Conservation (phyloP, 2,797 vertebrate genomes). For the Myotis pilosus region DNA sequence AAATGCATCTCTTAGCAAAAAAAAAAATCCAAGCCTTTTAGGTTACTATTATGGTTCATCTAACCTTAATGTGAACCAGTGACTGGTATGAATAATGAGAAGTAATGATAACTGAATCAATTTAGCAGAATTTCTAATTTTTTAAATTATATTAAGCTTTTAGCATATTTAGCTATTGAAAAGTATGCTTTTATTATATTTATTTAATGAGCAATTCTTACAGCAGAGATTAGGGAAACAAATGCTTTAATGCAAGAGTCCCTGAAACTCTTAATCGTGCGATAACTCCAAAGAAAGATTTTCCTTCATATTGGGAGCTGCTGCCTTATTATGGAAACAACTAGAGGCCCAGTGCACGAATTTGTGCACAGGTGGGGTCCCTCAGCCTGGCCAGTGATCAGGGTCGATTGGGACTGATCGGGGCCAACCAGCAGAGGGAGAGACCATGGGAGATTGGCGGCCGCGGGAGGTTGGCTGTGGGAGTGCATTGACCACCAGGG, state of each 20-base stretch:
- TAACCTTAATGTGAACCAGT: slow-evolving; percentile 43
- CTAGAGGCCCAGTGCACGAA: no score
- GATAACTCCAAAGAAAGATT: slow-evolving; percentile 13
- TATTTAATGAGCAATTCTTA: slow-evolving; percentile 36
- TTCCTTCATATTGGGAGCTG: not conserved
- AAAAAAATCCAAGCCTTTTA: not conserved
- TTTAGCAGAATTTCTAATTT: not conserved
- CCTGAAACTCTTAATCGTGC: slow-evolving; percentile 9
- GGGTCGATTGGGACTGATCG: no score
- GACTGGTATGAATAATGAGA: not conserved
- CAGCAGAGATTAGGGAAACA: slow-evolving; percentile 46
- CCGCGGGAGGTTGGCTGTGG: no score
- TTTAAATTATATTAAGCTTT: slow-evolving; percentile 23
- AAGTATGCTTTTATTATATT: not conserved
- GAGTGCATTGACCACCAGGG: no score
- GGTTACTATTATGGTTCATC: not conserved
- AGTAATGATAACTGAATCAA: not conserved
- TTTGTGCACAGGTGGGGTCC: no score
- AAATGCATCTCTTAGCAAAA: slow-evolving; percentile 9
- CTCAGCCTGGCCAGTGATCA: no score
- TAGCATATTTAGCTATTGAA: slow-evolving; percentile 21
- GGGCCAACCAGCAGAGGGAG: no score
- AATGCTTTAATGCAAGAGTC: slow-evolving; percentile 32
- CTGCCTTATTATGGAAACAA: slow-evolving; percentile 23
- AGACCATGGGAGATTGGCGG: no score